Percentiles rank a stretch among this genome's conserved stretches.
These are phyloP conservation scores for Spea multiplicata DNA, from an alignment of 2,113 vertebrate species.

Conservation along the genomic window DNA sequence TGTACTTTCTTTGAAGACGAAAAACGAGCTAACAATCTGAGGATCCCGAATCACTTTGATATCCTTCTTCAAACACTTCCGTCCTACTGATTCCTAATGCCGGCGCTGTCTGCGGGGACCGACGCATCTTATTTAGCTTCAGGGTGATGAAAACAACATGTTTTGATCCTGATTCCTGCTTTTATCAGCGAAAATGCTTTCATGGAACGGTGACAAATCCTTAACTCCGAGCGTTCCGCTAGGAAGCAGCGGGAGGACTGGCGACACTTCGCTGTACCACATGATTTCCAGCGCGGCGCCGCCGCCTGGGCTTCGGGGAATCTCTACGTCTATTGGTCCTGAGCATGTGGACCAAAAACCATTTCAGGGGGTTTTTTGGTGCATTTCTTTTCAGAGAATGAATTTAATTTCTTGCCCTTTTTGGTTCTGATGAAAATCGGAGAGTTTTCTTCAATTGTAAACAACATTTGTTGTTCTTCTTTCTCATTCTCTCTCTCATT, in stretches of 20 bases:
- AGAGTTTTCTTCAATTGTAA: too few species aligned
- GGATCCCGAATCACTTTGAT: slow-evolving; percentile 39
- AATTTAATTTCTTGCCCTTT: too few species aligned
- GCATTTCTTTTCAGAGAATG: too few species aligned
- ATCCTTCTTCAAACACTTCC: slow-evolving; percentile 44
- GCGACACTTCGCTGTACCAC: too few species aligned
- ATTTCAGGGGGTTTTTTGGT: too few species aligned
- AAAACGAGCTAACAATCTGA: slow-evolving; percentile 23
- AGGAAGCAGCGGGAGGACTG: neutral
- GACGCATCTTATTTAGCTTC: slow-evolving; percentile 34
- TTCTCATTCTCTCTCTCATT: too few species aligned
- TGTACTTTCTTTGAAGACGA: slow-evolving; percentile 16
- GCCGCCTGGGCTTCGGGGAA: too few species aligned
- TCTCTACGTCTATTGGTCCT: too few species aligned
- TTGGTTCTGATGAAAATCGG: too few species aligned
- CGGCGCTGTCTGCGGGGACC: slow-evolving; percentile 38
- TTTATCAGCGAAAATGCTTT: slow-evolving; percentile 43
- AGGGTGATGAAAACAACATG: slow-evolving; percentile 44
- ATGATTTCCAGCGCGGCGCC: too few species aligned
- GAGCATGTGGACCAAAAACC: too few species aligned
- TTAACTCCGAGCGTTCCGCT: slow-evolving; percentile 1
- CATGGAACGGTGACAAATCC: slow-evolving; percentile 21
- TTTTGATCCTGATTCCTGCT: slow-evolving; percentile 39
- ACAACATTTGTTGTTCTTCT: too few species aligned
- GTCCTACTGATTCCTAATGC: slow-evolving; percentile 45